Evolutionary conservation across 2,888 invertebrate genomes (phyloP).

Genomic region (Tachina grossa): DNA sequence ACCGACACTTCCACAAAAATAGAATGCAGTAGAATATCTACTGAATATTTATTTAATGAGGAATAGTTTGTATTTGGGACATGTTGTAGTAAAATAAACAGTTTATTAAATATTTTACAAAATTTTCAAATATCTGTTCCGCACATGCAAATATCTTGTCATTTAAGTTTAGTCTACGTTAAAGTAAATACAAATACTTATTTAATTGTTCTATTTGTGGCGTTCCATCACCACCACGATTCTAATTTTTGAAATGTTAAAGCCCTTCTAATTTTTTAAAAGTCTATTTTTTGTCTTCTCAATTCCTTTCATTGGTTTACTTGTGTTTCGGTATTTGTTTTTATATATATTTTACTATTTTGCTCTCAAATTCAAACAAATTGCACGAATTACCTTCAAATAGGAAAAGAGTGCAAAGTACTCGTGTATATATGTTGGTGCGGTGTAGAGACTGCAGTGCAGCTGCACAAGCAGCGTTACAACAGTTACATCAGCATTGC

Average conservation of each 20-base stretch:
- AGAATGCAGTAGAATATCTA: background rate
- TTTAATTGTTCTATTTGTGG: slow-evolving; percentile 11
- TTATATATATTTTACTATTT: slow-evolving; percentile 34
- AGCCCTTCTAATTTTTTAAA: slow-evolving; percentile 68
- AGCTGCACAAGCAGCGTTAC: slow-evolving; percentile 45
- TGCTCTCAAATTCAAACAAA: slow-evolving; percentile 60
- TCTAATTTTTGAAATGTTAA: slow-evolving; percentile 62
- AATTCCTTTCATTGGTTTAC: slow-evolving; percentile 1
- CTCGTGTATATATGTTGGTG: background rate
- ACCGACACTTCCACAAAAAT: background rate
- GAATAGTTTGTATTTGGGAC: slow-evolving; percentile 31
- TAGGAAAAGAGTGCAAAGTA: slow-evolving; percentile 60
- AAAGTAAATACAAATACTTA: slow-evolving; percentile 18
- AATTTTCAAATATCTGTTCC: slow-evolving; percentile 18
- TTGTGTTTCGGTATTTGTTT: slow-evolving; percentile 28
- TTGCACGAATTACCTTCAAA: slow-evolving; percentile 71
- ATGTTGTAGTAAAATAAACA: no score
- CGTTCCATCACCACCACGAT: slow-evolving; percentile 32
- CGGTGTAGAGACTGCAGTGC: background rate
- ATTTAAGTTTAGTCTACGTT: slow-evolving; percentile 38
- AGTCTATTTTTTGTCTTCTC: background rate
- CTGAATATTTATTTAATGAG: background rate
- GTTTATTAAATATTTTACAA: no score
- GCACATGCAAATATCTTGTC: slow-evolving; percentile 51
- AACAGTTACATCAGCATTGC: slow-evolving; percentile 49